These are phyloP conservation scores for Tipula vernalis DNA, from an alignment of 2,888 invertebrate species.

Conservation along the genomic window DNA sequence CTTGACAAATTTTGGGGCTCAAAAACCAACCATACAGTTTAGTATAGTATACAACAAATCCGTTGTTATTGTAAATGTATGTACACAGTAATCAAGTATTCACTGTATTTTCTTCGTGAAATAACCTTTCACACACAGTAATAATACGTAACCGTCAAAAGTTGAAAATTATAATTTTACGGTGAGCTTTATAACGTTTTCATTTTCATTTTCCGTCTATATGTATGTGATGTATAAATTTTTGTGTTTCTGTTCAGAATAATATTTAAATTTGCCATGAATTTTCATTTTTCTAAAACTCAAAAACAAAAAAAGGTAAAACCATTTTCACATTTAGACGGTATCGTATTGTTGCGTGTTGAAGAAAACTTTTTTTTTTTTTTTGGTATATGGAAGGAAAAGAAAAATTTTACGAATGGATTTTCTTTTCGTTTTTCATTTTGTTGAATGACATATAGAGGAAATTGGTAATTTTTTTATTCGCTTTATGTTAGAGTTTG, in stretches of 20 bases:
- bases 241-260: not conserved
- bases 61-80: not conserved
- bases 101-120: not conserved
- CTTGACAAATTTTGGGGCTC: not conserved
- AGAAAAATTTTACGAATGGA: not conserved
- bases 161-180: not conserved
- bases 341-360: not conserved
- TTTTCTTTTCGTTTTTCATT: not conserved
- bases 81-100: not conserved
- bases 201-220: not conserved
- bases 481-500: not conserved
- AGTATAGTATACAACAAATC: not conserved
- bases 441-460: not conserved
- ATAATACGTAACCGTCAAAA: not conserved
- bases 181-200: not conserved
- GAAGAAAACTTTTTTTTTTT: not conserved
- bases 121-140: not conserved
- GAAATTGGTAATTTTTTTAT: not conserved
- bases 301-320: not conserved
- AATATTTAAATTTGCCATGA: not conserved
- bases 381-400: not conserved
- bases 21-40: not conserved
- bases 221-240: no score
- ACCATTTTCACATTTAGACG: not conserved
- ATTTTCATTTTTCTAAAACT: not conserved